phyloP scores from a whole-genome alignment of 2,888 invertebrate genomes.

The Margaritifera margaritifera region DNA sequence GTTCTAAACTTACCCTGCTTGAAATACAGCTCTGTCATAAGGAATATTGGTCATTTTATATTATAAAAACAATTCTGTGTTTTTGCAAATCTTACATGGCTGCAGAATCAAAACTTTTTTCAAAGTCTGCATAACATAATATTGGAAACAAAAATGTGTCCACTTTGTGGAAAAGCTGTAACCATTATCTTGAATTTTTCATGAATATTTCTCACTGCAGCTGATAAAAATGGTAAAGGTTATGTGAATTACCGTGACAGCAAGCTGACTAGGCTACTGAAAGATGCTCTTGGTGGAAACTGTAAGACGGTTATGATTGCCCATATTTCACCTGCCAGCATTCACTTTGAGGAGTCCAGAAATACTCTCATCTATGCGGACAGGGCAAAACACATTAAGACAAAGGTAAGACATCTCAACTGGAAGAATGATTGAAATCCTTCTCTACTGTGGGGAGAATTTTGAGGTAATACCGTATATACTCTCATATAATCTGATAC shows the following conservation, averaged over 20 bases:
- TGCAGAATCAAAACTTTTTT: no score
- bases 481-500: no score
- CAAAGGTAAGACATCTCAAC: conserved; percentile 78
- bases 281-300: conserved; percentile 80
- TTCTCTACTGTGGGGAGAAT: background rate
- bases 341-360: conserved; percentile 90
- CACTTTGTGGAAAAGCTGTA: no score
- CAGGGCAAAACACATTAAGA: conserved; percentile 93
- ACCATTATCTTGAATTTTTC: no score
- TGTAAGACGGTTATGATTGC: conserved; percentile 98
- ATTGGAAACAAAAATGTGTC: no score
- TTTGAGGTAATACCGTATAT: background rate
- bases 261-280: conserved; percentile 89
- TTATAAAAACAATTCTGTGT: no score
- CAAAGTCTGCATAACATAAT: no score
- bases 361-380: conserved; percentile 94
- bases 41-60: no score
- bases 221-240: conserved; percentile 73
- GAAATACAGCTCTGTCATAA: no score
- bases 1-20: no score
- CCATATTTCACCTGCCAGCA: conserved; percentile 89
- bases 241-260: conserved; percentile 98
- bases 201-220: conserved; percentile 29
- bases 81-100: no score
- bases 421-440: background rate